Evolutionary conservation across 1,140 invertebrate genomes (phyloP).

Genomic region (Neodiprion pinetum): DNA sequence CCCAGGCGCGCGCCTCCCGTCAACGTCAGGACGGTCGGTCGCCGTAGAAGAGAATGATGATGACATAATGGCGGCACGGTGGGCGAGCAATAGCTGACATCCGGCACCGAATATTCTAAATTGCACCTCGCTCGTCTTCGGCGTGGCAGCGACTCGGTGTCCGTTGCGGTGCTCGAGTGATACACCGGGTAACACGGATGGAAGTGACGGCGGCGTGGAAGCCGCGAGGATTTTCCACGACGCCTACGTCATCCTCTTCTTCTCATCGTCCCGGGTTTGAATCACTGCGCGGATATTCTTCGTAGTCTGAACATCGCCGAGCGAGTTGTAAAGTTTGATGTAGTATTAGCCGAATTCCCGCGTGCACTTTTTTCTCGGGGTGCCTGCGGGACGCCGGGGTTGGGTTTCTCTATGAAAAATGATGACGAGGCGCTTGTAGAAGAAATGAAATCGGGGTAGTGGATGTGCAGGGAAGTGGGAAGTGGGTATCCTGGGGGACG

Average conservation of each 20-base stretch:
- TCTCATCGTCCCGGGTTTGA: too few species aligned
- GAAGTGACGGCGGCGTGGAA: too few species aligned
- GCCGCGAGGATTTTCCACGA: background rate
- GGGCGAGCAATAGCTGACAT: constrained; percentile 63
- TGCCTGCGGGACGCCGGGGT: constrained; percentile 28
- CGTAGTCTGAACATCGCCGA: too few species aligned
- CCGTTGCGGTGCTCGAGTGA: too few species aligned
- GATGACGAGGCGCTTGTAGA: constrained; percentile 58
- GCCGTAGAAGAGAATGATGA: constrained; percentile 59
- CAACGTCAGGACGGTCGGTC: constrained; percentile 42
- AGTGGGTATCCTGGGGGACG: constrained; percentile 8
- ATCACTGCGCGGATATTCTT: too few species aligned
- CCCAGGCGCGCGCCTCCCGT: constrained; percentile 57
- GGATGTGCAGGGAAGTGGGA: constrained; percentile 1
- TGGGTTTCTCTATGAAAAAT: constrained; percentile 56
- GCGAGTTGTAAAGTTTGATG: too few species aligned
- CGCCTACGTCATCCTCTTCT: background rate
- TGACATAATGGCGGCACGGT: constrained; percentile 63
- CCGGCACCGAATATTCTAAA: constrained; percentile 62
- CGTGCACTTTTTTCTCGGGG: too few species aligned
- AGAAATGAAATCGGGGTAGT: constrained; percentile 58
- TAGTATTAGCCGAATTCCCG: too few species aligned
- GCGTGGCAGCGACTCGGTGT: constrained; percentile 7
- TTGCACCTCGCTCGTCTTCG: constrained; percentile 45
- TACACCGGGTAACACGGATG: too few species aligned